Evolutionary conservation across 2,888 invertebrate species (phyloP).

Genomic region (Apoda limacodes): DNA sequence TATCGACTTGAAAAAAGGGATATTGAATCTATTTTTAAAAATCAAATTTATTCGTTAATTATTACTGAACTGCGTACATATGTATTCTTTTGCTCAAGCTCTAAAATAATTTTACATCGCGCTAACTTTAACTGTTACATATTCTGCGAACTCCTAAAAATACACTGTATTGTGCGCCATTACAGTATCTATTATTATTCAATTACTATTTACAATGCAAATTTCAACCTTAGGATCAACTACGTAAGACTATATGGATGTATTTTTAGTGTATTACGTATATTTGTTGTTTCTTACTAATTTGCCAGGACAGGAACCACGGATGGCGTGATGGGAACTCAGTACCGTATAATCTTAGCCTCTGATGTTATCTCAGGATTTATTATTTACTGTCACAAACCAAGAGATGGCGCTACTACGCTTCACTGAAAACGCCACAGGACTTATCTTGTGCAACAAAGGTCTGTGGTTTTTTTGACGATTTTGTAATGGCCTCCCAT

Average conservation of each 20-base stretch:
- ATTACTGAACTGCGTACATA: constrained; percentile 46
- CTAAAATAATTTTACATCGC: constrained; percentile 37
- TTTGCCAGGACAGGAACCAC: constrained; percentile 65
- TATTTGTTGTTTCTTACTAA: constrained; percentile 55
- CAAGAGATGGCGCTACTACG: constrained; percentile 61
- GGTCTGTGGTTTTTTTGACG: too few relatives aligned
- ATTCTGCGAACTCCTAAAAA: constrained; percentile 63
- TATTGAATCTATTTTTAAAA: constrained; percentile 10
- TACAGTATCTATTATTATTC: too few relatives aligned
- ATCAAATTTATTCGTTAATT: constrained; percentile 25
- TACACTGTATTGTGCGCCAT: constrained; percentile 40
- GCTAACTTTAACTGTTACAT: constrained; percentile 42
- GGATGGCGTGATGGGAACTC: constrained; percentile 60
- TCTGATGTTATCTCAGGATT: constrained; percentile 68
- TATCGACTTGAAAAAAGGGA: constrained; percentile 17
- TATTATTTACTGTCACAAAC: constrained; percentile 63
- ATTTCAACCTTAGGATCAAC: too few relatives aligned
- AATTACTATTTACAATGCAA: too few relatives aligned
- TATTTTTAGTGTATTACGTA: too few relatives aligned
- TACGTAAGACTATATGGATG: constrained; percentile 24
- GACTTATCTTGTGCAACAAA: constrained; percentile 32
- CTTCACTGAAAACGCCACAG: constrained; percentile 49
- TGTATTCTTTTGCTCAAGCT: constrained; percentile 50
- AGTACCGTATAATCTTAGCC: constrained; percentile 63
- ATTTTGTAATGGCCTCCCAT: constrained; percentile 18